phyloP scores from a whole-genome alignment of 2,888 invertebrate species.

The Brachypalpus laphriformis region DNA sequence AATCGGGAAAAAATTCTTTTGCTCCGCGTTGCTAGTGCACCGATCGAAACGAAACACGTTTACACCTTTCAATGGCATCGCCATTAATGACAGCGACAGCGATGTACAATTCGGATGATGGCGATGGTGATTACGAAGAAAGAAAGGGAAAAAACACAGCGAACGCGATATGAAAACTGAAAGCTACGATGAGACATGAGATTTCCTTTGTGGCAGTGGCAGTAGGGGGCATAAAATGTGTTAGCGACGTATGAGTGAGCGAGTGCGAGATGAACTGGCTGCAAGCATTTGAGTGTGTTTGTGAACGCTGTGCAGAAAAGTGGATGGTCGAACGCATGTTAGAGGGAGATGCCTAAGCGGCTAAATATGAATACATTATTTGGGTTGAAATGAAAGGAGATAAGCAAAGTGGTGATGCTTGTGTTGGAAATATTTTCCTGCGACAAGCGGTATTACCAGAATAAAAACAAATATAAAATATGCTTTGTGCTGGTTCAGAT shows the following conservation, averaged over 20 bases:
- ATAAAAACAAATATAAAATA: background rate
- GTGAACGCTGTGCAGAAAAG: background rate
- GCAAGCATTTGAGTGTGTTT: background rate
- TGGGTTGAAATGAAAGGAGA: background rate
- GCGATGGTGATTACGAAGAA: conserved; percentile 18
- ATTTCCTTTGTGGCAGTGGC: conserved; percentile 19
- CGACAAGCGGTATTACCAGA: background rate
- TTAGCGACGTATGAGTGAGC: background rate
- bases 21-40: conserved; percentile 65
- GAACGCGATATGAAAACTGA: conserved; percentile 52
- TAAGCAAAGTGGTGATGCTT: background rate
- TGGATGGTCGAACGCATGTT: background rate
- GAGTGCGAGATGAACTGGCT: background rate
- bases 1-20: conserved; percentile 50
- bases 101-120: conserved; percentile 72
- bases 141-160: conserved; percentile 46
- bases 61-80: conserved; percentile 78
- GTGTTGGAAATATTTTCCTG: background rate
- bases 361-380: background rate
- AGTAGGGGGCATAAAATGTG: conserved; percentile 30
- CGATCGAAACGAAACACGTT: conserved; percentile 75
- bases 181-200: conserved; percentile 40
- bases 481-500: too few relatives aligned
- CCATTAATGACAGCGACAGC: conserved; percentile 78
- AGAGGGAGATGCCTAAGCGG: background rate